phyloP scores from a whole-genome alignment of 2,888 invertebrate genomes.

The Nipponacmea schrenckii region DNA sequence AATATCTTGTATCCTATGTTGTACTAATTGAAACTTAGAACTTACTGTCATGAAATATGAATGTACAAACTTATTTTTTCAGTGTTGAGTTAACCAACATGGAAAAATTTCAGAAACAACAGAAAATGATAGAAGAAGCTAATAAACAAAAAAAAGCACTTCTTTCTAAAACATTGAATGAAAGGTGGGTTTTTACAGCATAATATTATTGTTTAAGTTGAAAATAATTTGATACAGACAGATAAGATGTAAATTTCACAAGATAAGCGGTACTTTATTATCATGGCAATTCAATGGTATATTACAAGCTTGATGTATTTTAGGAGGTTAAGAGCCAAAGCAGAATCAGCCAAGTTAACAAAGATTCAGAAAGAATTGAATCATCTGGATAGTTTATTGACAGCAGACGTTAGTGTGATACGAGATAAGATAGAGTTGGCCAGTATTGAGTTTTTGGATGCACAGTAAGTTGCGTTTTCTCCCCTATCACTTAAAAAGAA shows the following conservation, averaged over 20 bases:
- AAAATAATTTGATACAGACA: too few species aligned
- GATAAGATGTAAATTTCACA: too few species aligned
- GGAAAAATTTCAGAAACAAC: conserved; percentile 78
- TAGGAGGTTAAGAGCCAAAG: conserved; percentile 80
- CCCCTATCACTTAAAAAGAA: neutral
- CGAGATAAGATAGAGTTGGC: conserved; percentile 82
- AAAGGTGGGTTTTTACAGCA: conserved; percentile 72
- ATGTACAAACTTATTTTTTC: conserved; percentile 15
- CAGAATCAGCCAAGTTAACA: conserved; percentile 72
- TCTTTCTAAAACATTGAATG: conserved; percentile 78
- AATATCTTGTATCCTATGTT: too few species aligned
- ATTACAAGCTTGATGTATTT: conserved; percentile 11
- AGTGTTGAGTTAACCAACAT: conserved; percentile 58
- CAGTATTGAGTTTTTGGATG: conserved; percentile 78
- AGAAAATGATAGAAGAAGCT: conserved; percentile 82
- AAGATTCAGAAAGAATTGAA: conserved; percentile 69
- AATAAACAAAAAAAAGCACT: conserved; percentile 81
- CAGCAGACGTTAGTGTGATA: conserved; percentile 80
- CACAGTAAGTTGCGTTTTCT: conserved; percentile 75
- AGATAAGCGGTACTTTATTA: too few species aligned
- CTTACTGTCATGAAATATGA: too few species aligned
- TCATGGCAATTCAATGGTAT: too few species aligned
- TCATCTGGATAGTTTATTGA: conserved; percentile 72
- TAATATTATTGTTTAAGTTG: too few species aligned
- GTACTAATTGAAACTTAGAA: too few species aligned